Base-by-base conservation (phyloP, 2,113 vertebrate species). In the Anseranas semipalmata region DNA sequence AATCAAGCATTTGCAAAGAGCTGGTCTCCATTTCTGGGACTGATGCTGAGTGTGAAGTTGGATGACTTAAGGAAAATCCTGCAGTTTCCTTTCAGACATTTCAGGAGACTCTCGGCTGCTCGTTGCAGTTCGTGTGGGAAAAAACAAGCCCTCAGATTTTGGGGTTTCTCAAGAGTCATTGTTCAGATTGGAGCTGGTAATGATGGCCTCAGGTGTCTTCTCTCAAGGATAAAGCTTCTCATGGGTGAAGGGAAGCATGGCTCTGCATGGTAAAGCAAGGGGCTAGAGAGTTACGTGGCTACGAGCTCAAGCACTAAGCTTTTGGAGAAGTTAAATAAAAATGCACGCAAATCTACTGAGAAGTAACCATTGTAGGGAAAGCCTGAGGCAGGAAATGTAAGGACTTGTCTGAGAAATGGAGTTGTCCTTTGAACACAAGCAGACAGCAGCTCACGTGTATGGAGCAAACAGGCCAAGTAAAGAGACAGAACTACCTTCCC, bases 331-430 rank as follows among this genome's bases (percentile, higher is more conserved):
- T 77, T 71, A 80, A 89, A 82, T 72, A 28, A 80, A 96, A 95
- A 60, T 15, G 22, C 27, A n/a, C 45, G 87, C 60, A 71, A 35
- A 65, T 92, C 79, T 84, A 52, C 90, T 79, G 85, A 37, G 59
- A 30, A 37, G 63, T 74, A 88, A 50, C 56, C 55, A 83, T 25
- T 0, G 0, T n/a, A 59, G 75, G 74, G 37, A 70, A 24, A 59
- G 45, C 46, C 12, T 37, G 55, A 19, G 37, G 65, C 37, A 43
- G 39, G 59, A 84, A 96, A 80, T 18, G 14, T 75, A 77, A 93
- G 55, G 86, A 65, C 90, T 95, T 86, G 76, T 72, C 85, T 88
- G 93, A 90, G 90, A 81, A 78, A 59, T 58, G 35, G 67, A 53
- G 83, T 9, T 15, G 18, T 88, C 48, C 59, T 95, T 84, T 95